phyloP scores from a whole-genome alignment of 2,797 vertebrate species.

The Sebastes umbrosus region DNA sequence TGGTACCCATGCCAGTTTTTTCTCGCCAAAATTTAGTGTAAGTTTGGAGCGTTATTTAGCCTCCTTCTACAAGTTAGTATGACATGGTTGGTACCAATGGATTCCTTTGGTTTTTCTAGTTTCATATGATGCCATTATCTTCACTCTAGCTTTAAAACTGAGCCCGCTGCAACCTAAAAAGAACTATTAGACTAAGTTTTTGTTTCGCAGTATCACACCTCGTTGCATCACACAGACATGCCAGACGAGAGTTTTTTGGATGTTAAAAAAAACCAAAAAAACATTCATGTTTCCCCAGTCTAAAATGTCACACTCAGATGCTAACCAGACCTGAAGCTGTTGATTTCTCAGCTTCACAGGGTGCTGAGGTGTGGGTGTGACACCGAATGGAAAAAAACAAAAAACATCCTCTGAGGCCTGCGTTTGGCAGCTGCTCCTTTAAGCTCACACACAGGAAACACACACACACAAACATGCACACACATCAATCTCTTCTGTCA shows the following conservation, averaged over 20 bases:
- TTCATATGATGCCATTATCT: not conserved
- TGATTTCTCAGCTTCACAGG: conserved; percentile 33
- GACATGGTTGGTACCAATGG: not conserved
- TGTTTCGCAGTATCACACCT: conserved; percentile 4
- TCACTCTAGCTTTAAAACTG: not conserved
- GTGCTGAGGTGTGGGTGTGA: conserved; percentile 51
- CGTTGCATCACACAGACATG: not conserved
- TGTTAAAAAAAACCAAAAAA: not conserved
- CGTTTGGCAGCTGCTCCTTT: conserved; percentile 66
- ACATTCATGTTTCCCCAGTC: not conserved
- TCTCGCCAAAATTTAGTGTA: too few relatives aligned
- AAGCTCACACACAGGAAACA: conserved; percentile 26
- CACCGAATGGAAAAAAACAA: conserved; percentile 12
- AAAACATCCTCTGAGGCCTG: conserved; percentile 26
- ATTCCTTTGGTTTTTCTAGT: not conserved
- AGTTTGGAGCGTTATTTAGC: too few relatives aligned
- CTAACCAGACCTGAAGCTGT: conserved; percentile 29
- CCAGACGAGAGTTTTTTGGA: not conserved
- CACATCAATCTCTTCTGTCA: conserved; percentile 65
- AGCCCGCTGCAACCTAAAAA: not conserved
- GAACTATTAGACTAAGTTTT: not conserved
- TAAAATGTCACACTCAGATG: conserved; percentile 52
- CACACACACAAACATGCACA: conserved; percentile 20
- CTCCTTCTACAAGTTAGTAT: not conserved
- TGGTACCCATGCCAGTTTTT: too few relatives aligned